Evolutionary conservation across 2,888 invertebrate species (phyloP).

Genomic region (Drosophila melanosoma): DNA sequence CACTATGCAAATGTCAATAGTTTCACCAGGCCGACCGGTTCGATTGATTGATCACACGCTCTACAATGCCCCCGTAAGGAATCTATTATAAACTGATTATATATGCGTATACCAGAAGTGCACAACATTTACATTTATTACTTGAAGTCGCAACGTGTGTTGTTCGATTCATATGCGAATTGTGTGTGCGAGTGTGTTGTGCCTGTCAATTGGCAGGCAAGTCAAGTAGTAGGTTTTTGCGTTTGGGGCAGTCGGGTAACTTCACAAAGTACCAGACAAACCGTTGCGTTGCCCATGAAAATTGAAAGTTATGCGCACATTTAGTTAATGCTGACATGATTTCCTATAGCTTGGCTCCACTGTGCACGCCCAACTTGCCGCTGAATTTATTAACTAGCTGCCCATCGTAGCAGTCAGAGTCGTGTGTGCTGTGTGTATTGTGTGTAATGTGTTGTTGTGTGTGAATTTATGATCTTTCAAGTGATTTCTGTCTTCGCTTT

Average conservation of each 20-base stretch:
- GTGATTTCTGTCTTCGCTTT: constrained; percentile 41
- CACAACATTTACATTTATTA: constrained; percentile 28
- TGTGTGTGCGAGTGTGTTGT: constrained; percentile 31
- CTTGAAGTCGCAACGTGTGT: constrained; percentile 55
- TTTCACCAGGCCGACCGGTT: constrained; percentile 10
- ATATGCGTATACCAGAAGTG: constrained; percentile 39
- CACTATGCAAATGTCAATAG: constrained; percentile 12
- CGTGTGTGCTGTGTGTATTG: not conserved
- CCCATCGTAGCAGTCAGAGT: constrained; percentile 33
- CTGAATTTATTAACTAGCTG: constrained; percentile 72
- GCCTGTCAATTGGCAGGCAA: constrained; percentile 65
- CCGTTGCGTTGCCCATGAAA: constrained; percentile 68
- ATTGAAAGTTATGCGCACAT: constrained; percentile 71
- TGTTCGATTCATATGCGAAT: constrained; percentile 60
- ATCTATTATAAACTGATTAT: constrained; percentile 3
- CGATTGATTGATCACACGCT: constrained; percentile 26
- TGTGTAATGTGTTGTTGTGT: constrained; percentile 25
- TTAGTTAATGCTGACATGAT: constrained; percentile 60
- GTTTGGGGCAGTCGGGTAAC: constrained; percentile 46
- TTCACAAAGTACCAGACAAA: constrained; percentile 45
- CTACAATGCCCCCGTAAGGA: constrained; percentile 17
- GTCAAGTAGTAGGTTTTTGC: constrained; percentile 33
- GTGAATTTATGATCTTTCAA: constrained; percentile 67
- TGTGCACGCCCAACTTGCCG: constrained; percentile 43
- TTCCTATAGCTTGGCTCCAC: constrained; percentile 44